phyloP scores from a whole-genome alignment of 2,113 vertebrate genomes.

The Notarius quadriscutis region DNA sequence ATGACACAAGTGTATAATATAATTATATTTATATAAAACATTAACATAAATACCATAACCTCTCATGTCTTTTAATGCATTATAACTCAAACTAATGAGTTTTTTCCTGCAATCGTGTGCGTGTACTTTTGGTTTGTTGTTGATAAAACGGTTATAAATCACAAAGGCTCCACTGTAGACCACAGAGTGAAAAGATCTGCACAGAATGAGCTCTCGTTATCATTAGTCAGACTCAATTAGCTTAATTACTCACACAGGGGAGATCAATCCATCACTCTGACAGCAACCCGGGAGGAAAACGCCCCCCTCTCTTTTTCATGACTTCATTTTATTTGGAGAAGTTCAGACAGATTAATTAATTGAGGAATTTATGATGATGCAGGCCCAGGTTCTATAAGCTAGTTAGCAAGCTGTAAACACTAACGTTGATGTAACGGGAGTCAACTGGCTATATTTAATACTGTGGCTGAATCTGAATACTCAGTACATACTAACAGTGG shows the following conservation, averaged over 20 bases:
- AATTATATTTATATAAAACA: too few species aligned
- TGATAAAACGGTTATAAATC: not conserved
- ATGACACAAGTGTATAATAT: not conserved
- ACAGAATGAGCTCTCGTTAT: slow-evolving; percentile 42
- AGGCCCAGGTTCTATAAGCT: not conserved
- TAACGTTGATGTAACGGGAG: too few species aligned
- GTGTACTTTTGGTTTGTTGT: not conserved
- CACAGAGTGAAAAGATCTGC: not conserved
- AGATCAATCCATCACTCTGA: not conserved
- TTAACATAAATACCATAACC: not conserved
- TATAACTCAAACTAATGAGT: not conserved
- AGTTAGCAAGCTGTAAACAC: too few species aligned
- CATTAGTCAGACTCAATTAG: slow-evolving; percentile 55
- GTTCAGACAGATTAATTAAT: not conserved
- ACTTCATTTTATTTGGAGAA: not conserved
- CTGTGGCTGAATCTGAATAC: too few species aligned
- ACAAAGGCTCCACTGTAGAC: not conserved
- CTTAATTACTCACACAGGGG: slow-evolving; percentile 47
- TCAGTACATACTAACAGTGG: too few species aligned
- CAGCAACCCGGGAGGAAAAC: not conserved
- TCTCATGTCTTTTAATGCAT: not conserved
- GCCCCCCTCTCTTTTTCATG: not conserved
- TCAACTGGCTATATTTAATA: too few species aligned
- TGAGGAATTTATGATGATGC: not conserved
- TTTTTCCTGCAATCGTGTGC: not conserved